Evolutionary conservation across 2,113 vertebrate species (phyloP).

Genomic region (Nannospalax galili): DNA sequence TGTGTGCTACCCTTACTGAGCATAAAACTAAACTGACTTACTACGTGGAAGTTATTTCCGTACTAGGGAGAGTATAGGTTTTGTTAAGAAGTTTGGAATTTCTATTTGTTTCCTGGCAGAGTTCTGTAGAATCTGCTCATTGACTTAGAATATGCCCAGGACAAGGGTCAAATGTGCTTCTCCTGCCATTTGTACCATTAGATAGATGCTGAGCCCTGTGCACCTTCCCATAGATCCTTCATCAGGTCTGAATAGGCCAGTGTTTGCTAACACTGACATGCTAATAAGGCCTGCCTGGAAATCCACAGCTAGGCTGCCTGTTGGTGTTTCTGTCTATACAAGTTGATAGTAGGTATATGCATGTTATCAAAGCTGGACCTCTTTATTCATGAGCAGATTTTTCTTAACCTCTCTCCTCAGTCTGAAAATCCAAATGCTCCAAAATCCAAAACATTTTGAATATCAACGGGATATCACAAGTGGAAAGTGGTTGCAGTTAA

Average conservation of each 20-base stretch:
- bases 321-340: fast-evolving
- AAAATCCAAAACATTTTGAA: background rate
- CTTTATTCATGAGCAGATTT: background rate
- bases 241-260: background rate
- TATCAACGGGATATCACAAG: background rate
- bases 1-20: background rate
- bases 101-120: background rate
- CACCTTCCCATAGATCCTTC: background rate
- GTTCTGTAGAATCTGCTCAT: background rate
- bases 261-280: background rate
- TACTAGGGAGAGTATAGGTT: background rate
- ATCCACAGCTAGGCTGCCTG: background rate
- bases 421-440: background rate
- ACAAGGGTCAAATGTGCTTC: background rate
- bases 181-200: background rate
- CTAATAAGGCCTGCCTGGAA: background rate
- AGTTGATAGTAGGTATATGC: background rate
- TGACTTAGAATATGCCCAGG: background rate
- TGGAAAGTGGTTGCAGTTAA: background rate
- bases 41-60: background rate
- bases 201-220: background rate
- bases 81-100: background rate
- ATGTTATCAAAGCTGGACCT: background rate
- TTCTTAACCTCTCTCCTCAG: background rate
- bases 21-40: background rate